phyloP scores from a whole-genome alignment of 2,797 vertebrate genomes.

The Saxicola maurus region DNA sequence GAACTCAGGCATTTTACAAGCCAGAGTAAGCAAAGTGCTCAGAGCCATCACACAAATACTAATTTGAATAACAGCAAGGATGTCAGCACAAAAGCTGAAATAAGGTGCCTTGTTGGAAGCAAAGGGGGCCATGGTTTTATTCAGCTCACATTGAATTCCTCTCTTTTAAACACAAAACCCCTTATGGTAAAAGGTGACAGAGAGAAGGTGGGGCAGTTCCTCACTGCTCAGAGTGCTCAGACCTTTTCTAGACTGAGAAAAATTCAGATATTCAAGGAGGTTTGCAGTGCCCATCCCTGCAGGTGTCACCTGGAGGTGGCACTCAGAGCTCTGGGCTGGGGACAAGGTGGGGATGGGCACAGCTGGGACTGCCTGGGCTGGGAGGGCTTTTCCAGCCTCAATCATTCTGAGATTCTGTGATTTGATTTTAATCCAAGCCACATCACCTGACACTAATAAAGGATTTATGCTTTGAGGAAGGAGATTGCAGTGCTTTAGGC shows the following conservation, averaged over 20 bases:
- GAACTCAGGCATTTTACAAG: slow-evolving; percentile 1
- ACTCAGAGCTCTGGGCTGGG: background rate
- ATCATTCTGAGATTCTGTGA: background rate
- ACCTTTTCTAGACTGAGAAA: background rate
- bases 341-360: fast-evolving
- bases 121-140: fast-evolving
- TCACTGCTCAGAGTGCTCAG: background rate
- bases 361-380: fast-evolving
- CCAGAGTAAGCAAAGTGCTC: background rate
- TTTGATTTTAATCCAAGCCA: background rate
- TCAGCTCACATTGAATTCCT: background rate
- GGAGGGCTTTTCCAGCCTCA: background rate
- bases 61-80: background rate
- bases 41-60: background rate
- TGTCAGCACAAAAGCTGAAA: background rate
- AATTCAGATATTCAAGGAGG: background rate
- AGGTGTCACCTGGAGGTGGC: fast-evolving
- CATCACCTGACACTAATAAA: background rate
- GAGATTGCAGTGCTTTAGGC: background rate
- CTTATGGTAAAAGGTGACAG: fast-evolving
- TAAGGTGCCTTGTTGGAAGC: background rate
- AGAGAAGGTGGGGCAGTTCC: background rate
- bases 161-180: background rate
- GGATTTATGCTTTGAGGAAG: background rate
- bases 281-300: background rate